Percentiles rank a stretch among this genome's conserved stretches.
Evolutionary conservation across 2,797 vertebrate genomes (phyloP).

Genomic region (Aldrovandia affinis): DNA sequence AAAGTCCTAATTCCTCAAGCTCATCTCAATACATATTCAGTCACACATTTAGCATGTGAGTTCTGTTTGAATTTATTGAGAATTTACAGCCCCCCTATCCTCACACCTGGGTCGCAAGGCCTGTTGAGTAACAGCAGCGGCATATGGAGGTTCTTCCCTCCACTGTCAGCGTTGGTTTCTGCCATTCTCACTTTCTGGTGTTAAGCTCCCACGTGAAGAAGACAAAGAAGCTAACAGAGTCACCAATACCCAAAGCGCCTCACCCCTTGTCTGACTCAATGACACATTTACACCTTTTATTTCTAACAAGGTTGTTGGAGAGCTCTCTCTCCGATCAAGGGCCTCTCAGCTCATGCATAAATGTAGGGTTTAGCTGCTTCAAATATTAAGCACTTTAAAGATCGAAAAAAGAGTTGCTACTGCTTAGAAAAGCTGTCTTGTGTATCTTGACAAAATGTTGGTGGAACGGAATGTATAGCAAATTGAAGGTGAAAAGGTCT

Average conservation of each 20-base stretch:
- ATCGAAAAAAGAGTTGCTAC: conserved; percentile 31
- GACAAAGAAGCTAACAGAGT: neutral
- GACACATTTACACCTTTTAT: neutral
- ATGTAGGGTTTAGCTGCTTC: conserved; percentile 9
- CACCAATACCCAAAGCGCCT: neutral
- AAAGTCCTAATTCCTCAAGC: neutral
- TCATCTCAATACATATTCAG: neutral
- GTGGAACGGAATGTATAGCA: neutral
- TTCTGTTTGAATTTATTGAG: neutral
- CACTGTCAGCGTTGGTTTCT: neutral
- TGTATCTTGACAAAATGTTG: neutral
- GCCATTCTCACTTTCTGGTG: neutral
- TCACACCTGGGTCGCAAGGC: neutral
- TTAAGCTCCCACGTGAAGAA: neutral
- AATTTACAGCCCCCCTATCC: neutral
- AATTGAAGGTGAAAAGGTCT: neutral
- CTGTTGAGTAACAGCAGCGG: neutral
- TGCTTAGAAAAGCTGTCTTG: neutral
- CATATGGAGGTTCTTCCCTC: neutral
- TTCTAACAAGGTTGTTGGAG: neutral
- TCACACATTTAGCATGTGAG: neutral
- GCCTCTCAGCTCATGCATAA: conserved; percentile 10
- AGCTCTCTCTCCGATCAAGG: neutral
- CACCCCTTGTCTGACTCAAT: neutral
- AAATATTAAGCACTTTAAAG: conserved; percentile 12